Percentiles rank a stretch among this genome's conserved stretches.
Evolutionary conservation across 2,797 vertebrate genomes (phyloP).

Genomic region (Helostoma temminkii): DNA sequence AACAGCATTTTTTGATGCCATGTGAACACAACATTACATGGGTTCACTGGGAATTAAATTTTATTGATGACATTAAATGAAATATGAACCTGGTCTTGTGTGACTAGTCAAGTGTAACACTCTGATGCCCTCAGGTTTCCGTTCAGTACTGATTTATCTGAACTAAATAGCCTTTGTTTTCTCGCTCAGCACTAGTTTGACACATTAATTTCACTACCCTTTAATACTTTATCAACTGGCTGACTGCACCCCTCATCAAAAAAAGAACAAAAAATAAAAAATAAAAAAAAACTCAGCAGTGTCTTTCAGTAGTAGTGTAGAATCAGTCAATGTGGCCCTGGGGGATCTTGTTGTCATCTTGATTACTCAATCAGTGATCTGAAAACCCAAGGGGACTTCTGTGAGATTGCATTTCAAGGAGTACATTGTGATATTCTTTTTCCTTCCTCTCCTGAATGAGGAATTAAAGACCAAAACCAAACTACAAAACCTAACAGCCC

Average conservation of each 20-base stretch:
- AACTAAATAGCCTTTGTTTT: slow-evolving; percentile 4
- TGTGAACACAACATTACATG: background rate
- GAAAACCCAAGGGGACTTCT: background rate
- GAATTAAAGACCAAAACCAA: background rate
- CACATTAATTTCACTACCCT: background rate
- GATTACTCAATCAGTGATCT: background rate
- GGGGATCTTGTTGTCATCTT: background rate
- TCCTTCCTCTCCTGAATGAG: background rate
- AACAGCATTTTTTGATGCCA: background rate
- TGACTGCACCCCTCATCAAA: slow-evolving; percentile 1
- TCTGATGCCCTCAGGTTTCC: background rate
- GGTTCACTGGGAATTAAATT: background rate
- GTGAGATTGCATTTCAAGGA: background rate
- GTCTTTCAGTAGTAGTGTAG: background rate
- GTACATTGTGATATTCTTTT: background rate
- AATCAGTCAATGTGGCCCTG: background rate
- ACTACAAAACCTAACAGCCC: background rate
- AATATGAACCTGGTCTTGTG: background rate
- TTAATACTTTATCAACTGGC: background rate
- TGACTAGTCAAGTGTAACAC: background rate
- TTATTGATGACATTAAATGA: background rate
- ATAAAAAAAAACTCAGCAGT: background rate
- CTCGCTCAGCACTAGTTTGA: slow-evolving; percentile 8
- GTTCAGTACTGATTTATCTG: background rate
- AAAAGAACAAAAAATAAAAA: no score